These are phyloP conservation scores for Stramonita haemastoma DNA, from an alignment of 2,888 invertebrate species.

Conservation along the genomic window DNA sequence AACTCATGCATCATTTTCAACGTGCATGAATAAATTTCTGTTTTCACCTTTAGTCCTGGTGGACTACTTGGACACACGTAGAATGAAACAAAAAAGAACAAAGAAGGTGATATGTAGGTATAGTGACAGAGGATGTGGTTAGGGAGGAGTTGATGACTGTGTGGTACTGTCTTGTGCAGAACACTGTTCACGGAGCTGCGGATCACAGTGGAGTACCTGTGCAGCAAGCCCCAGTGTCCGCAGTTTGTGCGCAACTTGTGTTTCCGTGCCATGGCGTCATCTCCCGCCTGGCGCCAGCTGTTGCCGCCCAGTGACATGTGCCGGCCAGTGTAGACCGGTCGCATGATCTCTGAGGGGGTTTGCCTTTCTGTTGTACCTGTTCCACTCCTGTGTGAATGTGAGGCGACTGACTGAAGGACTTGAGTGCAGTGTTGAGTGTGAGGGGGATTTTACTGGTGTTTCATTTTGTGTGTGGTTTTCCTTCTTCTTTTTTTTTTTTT, in stretches of 20 bases:
- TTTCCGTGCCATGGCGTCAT: conserved; percentile 84
- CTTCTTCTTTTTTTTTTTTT: too few relatives aligned
- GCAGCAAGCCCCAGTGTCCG: conserved; percentile 85
- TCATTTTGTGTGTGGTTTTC: too few relatives aligned
- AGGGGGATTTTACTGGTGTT: too few relatives aligned
- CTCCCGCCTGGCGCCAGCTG: conserved; percentile 86
- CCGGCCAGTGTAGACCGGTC: background rate
- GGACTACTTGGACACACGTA: background rate
- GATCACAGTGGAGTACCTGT: conserved; percentile 84
- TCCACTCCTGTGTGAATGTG: background rate
- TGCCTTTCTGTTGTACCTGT: background rate
- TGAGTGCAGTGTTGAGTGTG: too few relatives aligned
- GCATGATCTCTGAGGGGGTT: background rate
- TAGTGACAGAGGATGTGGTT: background rate
- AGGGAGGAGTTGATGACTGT: background rate
- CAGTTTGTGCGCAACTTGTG: conserved; percentile 82
- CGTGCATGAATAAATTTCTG: too few relatives aligned
- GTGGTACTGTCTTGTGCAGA: conserved; percentile 60
- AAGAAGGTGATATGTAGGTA: background rate
- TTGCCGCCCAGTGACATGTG: conserved; percentile 42
- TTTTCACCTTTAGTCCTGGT: too few relatives aligned
- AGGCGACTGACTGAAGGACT: background rate
- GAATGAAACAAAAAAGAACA: background rate
- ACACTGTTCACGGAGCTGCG: conserved; percentile 91
- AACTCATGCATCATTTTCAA: too few relatives aligned